phyloP scores from a whole-genome alignment of 1,140 invertebrate genomes.

The Capitella teleta region DNA sequence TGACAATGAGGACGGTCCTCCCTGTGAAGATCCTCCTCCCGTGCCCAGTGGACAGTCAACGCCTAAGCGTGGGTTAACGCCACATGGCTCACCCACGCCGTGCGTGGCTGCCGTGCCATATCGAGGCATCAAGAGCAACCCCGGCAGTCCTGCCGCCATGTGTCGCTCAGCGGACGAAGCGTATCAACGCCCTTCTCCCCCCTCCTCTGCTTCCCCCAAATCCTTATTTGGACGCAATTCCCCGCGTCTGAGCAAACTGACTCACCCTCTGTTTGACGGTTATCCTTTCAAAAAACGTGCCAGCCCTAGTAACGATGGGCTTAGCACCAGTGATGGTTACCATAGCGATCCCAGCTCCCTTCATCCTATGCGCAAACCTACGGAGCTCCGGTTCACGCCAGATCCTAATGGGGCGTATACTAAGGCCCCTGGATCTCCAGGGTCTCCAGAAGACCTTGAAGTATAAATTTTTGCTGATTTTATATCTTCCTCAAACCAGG shows the following conservation, averaged over 20 bases:
- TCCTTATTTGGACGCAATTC: neutral
- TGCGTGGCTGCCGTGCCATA: neutral
- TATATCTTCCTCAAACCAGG: too few relatives aligned
- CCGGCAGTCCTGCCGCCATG: neutral
- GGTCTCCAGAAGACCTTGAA: constrained; percentile 2
- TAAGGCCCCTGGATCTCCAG: neutral
- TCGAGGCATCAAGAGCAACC: neutral
- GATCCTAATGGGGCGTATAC: neutral
- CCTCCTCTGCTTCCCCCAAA: neutral
- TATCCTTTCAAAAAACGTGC: neutral
- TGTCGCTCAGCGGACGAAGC: neutral
- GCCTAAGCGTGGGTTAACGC: neutral
- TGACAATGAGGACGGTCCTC: too few relatives aligned
- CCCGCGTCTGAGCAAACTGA: neutral
- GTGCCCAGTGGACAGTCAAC: neutral
- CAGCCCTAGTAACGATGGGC: neutral
- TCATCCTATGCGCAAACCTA: neutral
- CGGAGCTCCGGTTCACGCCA: neutral
- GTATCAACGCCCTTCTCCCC: neutral
- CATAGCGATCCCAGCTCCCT: neutral
- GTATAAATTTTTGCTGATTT: too few relatives aligned
- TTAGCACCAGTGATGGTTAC: constrained; percentile 4
- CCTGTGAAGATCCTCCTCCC: too few relatives aligned
- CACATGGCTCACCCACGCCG: neutral
- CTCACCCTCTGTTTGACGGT: neutral